Evolutionary conservation across 2,113 vertebrate species (phyloP).

Genomic region (Rafetus swinhoei): DNA sequence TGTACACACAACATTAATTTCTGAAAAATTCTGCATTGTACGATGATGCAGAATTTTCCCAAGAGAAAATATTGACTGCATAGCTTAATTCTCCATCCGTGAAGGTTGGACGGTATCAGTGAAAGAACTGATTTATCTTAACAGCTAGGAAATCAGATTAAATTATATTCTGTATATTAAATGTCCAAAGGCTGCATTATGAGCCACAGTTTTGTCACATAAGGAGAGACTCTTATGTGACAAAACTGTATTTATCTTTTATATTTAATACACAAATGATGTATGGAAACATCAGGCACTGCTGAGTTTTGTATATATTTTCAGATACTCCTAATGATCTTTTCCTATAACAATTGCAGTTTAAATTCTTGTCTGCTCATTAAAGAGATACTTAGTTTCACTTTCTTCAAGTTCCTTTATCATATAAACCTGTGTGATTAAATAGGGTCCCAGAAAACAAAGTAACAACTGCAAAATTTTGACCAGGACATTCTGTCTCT

Average conservation of each 20-base stretch:
- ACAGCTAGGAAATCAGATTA: background rate
- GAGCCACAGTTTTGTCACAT: background rate
- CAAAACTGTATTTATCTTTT: background rate
- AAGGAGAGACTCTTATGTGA: background rate
- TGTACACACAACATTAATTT: too few relatives aligned
- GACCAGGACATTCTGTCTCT: background rate
- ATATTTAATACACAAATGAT: background rate
- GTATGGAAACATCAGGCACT: background rate
- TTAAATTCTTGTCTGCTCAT: background rate
- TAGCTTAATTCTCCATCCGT: background rate
- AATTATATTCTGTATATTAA: background rate
- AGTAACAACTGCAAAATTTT: background rate
- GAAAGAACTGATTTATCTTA: constrained; percentile 1
- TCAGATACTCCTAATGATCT: background rate
- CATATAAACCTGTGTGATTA: background rate
- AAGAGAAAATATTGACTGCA: background rate
- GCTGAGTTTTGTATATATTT: background rate
- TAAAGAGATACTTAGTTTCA: background rate
- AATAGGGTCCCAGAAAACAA: background rate
- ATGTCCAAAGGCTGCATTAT: background rate
- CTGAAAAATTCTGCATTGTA: too few relatives aligned
- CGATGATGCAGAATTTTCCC: too few relatives aligned
- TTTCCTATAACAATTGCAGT: background rate
- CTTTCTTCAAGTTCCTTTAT: background rate
- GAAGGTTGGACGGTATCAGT: background rate